Conservation (phyloP, 2,888 invertebrate species). For the Norana najaformis region DNA sequence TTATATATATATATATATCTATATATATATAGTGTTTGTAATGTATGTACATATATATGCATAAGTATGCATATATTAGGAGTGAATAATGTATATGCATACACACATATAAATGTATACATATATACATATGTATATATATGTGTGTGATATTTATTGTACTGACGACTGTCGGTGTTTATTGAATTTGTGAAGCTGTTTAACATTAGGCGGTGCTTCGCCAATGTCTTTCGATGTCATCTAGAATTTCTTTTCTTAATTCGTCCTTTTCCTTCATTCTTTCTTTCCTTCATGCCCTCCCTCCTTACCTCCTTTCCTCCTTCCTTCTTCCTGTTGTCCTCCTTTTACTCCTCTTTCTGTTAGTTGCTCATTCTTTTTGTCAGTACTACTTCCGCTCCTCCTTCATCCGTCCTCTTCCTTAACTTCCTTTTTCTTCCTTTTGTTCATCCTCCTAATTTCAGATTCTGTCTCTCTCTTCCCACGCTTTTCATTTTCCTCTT, state of each 20-base stretch:
- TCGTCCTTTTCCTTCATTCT: background rate
- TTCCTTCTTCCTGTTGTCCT: background rate
- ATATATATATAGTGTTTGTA: background rate
- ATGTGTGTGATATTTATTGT: background rate
- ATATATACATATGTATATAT: background rate
- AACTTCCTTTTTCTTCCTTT: no score
- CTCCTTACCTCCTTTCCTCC: background rate
- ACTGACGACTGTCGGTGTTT: background rate
- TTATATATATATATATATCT: background rate
- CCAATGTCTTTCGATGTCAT: background rate
- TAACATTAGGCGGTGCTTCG: background rate
- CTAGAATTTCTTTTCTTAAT: background rate
- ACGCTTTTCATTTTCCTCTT: no score
- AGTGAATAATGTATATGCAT: no score
- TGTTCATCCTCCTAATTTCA: no score
- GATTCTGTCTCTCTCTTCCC: no score
- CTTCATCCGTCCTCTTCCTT: no score
- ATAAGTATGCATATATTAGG: no score
- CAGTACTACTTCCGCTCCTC: background rate
- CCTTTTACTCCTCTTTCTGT: background rate
- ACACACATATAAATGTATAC: no score
- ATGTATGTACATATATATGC: background rate
- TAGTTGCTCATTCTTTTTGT: background rate
- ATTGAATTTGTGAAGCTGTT: conserved; percentile 6
- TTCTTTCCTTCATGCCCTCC: background rate